Conservation (phyloP, 2,113 vertebrate species). For the Pholis gunnellus region DNA sequence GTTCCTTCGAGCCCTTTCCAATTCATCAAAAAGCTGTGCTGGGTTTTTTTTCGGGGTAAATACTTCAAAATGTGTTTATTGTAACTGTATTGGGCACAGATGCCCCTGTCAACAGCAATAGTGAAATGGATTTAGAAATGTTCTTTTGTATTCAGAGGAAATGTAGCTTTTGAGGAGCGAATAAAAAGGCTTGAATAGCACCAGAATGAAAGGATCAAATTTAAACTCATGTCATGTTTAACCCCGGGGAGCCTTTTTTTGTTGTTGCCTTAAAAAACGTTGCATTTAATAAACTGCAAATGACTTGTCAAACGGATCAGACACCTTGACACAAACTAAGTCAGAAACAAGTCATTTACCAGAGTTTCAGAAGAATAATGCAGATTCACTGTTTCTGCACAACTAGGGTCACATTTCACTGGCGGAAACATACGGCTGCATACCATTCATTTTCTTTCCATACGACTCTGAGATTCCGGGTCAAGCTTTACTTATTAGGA, state of each 20-base stretch:
- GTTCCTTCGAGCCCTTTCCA: conserved; percentile 27
- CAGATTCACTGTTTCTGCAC: conserved; percentile 16
- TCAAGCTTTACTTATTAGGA: background rate
- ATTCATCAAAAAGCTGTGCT: conserved; percentile 39
- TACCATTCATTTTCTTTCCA: background rate
- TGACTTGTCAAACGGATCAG: background rate
- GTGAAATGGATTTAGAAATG: conserved; percentile 23
- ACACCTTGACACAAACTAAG: conserved; percentile 1
- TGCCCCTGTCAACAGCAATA: conserved; percentile 20
- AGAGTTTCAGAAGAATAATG: background rate
- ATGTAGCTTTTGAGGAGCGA: background rate
- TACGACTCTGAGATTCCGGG: background rate
- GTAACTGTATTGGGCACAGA: conserved; percentile 40
- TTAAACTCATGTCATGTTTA: background rate
- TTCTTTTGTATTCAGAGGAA: conserved; percentile 5
- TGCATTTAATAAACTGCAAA: conserved; percentile 21
- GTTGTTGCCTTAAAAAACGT: background rate
- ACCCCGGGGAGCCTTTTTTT: background rate
- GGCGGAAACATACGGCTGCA: background rate
- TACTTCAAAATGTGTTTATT: conserved; percentile 49
- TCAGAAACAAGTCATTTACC: conserved; percentile 3
- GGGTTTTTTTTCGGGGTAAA: background rate
- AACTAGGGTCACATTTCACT: conserved; percentile 12
- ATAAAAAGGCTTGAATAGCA: background rate
- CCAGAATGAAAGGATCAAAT: conserved; percentile 11